These are phyloP conservation scores for Zaprionus lineosus DNA, from an alignment of 2,888 invertebrate genomes.

Conservation along the genomic window DNA sequence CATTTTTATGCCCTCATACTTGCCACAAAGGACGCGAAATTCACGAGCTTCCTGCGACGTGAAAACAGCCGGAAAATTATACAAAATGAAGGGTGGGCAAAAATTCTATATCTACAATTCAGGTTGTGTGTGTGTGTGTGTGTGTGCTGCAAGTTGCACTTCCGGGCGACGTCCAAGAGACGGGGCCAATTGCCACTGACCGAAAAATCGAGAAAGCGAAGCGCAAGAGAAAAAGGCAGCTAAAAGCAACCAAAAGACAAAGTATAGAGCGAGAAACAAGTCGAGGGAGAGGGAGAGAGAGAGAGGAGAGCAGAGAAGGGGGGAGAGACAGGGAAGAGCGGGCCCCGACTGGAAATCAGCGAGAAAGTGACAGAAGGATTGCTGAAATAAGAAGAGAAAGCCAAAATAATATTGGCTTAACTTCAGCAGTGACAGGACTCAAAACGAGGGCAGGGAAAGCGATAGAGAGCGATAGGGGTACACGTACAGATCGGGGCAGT, in stretches of 20 bases:
- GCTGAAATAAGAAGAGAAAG: slow-evolving; percentile 6
- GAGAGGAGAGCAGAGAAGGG: slow-evolving; percentile 3
- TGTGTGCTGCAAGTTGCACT: slow-evolving; percentile 43
- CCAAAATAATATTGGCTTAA: slow-evolving; percentile 65
- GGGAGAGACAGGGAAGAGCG: neutral
- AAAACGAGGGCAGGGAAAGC: neutral
- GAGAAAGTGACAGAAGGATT: neutral
- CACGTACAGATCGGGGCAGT: no score
- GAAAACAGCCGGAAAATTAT: slow-evolving; percentile 78
- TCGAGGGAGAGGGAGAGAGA: neutral
- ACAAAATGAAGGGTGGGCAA: slow-evolving; percentile 30
- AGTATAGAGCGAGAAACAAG: no score
- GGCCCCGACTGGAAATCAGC: neutral
- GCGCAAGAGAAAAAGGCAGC: slow-evolving; percentile 30
- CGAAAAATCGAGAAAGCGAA: slow-evolving; percentile 53
- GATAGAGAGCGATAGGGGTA: no score
- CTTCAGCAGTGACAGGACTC: slow-evolving; percentile 41
- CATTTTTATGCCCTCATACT: slow-evolving; percentile 52
- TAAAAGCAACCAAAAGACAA: slow-evolving; percentile 49
- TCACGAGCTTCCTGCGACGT: slow-evolving; percentile 72
- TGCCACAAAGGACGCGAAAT: slow-evolving; percentile 60
- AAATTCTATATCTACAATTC: neutral
- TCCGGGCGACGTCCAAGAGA: slow-evolving; percentile 44
- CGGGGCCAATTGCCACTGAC: slow-evolving; percentile 65
- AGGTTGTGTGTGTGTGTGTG: neutral